These are phyloP conservation scores for Cranoglanis bouderius DNA, from an alignment of 2,113 vertebrate genomes.

Conservation along the genomic window DNA sequence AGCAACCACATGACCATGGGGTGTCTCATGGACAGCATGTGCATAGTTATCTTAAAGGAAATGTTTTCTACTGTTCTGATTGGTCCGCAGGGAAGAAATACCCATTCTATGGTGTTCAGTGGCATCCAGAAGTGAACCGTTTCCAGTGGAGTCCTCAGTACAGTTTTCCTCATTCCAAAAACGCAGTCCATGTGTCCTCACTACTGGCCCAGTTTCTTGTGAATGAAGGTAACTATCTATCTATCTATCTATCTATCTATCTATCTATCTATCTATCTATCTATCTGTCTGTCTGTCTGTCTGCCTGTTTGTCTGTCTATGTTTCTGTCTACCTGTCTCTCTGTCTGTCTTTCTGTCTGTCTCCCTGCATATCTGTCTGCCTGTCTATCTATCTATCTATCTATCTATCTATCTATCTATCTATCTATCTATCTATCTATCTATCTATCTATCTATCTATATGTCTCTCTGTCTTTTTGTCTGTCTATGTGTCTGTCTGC, in stretches of 20 bases:
- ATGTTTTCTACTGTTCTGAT: slow-evolving; percentile 1
- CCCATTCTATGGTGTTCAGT: slow-evolving; percentile 81
- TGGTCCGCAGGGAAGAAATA: slow-evolving; percentile 65
- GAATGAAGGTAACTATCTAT: slow-evolving; percentile 73
- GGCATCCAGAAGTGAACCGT: slow-evolving; percentile 80
- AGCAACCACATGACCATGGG: not conserved
- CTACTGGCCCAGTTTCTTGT: slow-evolving; percentile 74
- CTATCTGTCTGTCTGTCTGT: slow-evolving; percentile 34
- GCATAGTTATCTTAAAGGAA: not conserved
- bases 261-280: slow-evolving; percentile 47
- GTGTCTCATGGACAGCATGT: not conserved
- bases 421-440: slow-evolving; percentile 35
- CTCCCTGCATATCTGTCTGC: fast-evolving
- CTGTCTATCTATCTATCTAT: not conserved
- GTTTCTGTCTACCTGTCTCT: slow-evolving; percentile 23
- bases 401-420: not conserved
- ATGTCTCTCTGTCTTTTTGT: not conserved
- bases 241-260: slow-evolving; percentile 47
- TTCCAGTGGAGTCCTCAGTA: slow-evolving; percentile 72
- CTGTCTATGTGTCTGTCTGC: slow-evolving; percentile 48
- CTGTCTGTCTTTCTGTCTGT: not conserved
- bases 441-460: not conserved
- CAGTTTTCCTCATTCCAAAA: slow-evolving; percentile 71
- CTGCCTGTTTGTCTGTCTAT: not conserved
- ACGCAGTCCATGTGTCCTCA: slow-evolving; percentile 71